A percentile compares a stretch with the other conserved stretches of the same genome.
phyloP scores from a whole-genome alignment of 2,888 invertebrate genomes.

The Thecophora atra region DNA sequence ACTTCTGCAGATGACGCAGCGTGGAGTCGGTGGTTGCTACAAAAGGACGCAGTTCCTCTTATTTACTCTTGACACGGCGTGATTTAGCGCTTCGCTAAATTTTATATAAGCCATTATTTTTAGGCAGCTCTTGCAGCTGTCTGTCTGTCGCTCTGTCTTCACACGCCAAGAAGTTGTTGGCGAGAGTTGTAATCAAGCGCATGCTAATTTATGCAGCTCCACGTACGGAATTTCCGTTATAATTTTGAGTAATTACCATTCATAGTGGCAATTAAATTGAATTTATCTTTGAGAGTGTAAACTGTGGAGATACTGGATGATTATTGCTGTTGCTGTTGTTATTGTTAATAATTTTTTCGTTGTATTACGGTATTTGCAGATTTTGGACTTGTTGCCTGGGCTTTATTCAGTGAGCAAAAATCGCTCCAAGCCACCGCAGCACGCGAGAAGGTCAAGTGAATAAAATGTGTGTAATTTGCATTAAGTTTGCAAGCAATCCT shows the following conservation, averaged over 20 bases:
- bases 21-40: not conserved
- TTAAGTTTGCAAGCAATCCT: too few relatives aligned
- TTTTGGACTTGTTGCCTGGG: too few relatives aligned
- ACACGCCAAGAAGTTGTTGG: not conserved
- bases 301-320: too few relatives aligned
- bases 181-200: not conserved
- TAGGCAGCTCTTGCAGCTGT: not conserved
- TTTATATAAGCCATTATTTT: conserved; percentile 63
- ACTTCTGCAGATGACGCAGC: not conserved
- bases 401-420: too few relatives aligned
- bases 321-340: too few relatives aligned
- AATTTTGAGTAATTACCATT: not conserved
- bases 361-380: too few relatives aligned
- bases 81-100: conserved; percentile 64
- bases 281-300: not conserved
- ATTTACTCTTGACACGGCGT: conserved; percentile 61
- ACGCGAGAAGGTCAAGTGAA: too few relatives aligned
- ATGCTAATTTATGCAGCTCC: not conserved
- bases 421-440: too few relatives aligned
- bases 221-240: not conserved
- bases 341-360: too few relatives aligned
- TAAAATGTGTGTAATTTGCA: too few relatives aligned
- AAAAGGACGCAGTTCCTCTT: conserved; percentile 40
- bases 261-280: conserved; percentile 2
- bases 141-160: not conserved